Evolutionary conservation across 2,797 vertebrate species (phyloP).

Genomic region (Sylvia borin): DNA sequence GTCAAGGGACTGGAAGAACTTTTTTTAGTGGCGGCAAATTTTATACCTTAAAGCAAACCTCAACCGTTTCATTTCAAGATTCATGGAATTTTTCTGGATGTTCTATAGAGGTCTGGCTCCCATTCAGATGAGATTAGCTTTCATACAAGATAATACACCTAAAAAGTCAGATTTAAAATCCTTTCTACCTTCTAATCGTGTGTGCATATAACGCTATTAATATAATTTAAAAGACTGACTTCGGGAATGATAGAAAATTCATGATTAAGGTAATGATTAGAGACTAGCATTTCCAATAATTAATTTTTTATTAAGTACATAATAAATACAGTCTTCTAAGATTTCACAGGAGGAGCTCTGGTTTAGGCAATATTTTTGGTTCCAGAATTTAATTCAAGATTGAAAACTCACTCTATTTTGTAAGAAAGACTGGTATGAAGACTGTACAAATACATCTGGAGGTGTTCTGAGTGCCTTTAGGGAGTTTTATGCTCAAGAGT

Average conservation of each 20-base stretch:
- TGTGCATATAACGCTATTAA: not conserved
- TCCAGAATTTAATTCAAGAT: not conserved
- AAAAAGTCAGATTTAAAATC: not conserved
- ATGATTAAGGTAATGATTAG: not conserved
- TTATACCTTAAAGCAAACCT: not conserved
- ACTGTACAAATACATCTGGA: not conserved
- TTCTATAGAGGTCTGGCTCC: not conserved
- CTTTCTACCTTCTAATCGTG: not conserved
- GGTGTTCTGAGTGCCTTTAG: not conserved
- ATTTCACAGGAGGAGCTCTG: not conserved
- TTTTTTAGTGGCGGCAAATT: not conserved
- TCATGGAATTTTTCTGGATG: not conserved
- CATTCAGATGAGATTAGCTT: not conserved
- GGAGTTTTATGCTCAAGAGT: not conserved
- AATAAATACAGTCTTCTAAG: not conserved
- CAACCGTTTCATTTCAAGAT: not conserved
- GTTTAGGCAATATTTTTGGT: not conserved
- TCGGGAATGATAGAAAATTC: not conserved
- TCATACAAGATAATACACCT: not conserved
- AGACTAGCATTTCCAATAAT: not conserved
- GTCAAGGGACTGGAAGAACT: not conserved
- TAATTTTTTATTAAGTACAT: not conserved
- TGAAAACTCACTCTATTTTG: not conserved
- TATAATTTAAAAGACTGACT: not conserved
- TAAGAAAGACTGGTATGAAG: not conserved